Evolutionary conservation across 2,797 vertebrate species (phyloP).

Genomic region (Coranthus polyacanthus): DNA sequence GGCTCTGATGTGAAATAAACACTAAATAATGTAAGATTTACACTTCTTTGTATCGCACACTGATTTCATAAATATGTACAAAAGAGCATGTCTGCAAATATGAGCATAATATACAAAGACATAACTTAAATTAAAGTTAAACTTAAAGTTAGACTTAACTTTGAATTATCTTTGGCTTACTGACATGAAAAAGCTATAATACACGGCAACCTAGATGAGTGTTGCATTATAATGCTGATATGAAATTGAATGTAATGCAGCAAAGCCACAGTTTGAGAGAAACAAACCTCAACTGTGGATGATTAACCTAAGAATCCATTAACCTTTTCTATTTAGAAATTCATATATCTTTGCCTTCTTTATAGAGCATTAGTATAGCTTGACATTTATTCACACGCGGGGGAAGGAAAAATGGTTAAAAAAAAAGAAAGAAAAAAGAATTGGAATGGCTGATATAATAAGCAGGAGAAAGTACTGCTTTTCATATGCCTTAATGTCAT

Average conservation of each 20-base stretch:
- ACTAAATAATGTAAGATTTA: conserved; percentile 83
- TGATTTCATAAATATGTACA: conserved; percentile 69
- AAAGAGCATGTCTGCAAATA: conserved; percentile 36
- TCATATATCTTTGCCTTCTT: conserved; percentile 55
- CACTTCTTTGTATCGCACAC: conserved; percentile 26
- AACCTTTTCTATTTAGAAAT: conserved; percentile 74
- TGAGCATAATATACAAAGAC: conserved; percentile 39
- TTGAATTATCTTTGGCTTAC: conserved; percentile 22
- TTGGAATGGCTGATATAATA: no score
- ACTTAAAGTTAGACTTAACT: no score
- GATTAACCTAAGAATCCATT: conserved; percentile 73
- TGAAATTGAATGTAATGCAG: conserved; percentile 30
- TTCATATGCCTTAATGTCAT: conserved; percentile 49
- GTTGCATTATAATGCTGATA: conserved; percentile 5
- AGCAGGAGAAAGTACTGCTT: conserved; percentile 24
- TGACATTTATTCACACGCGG: conserved; percentile 70
- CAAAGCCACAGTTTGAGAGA: conserved; percentile 27
- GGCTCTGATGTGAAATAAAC: conserved; percentile 78
- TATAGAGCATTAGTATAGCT: conserved; percentile 60
- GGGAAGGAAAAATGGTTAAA: conserved; percentile 24
- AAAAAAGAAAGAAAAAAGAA: no score
- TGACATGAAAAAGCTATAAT: conserved; percentile 9
- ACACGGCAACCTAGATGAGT: not conserved
- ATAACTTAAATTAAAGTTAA: conserved; percentile 12
- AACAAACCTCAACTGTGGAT: conserved; percentile 38